A percentile compares a stretch with the other conserved stretches of the same genome.
These are phyloP conservation scores for Zophobas morio DNA, from an alignment of 1,140 invertebrate genomes.

Conservation along the genomic window DNA sequence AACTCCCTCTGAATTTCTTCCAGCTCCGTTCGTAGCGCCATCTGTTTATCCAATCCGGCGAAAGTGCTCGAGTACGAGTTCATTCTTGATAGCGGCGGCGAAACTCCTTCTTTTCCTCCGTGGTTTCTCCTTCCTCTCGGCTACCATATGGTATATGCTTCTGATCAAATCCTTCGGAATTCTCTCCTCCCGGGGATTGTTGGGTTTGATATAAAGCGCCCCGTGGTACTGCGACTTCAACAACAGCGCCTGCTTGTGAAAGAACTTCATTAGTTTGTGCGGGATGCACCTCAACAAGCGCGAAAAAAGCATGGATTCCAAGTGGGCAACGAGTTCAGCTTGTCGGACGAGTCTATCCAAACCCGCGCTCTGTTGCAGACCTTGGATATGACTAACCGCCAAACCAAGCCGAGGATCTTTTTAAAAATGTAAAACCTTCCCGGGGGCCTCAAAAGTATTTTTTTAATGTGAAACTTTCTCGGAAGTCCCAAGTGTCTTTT, in stretches of 20 bases:
- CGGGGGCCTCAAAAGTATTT: too few species aligned
- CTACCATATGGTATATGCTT: conserved; percentile 80
- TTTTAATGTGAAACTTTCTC: too few species aligned
- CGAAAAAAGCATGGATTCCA: conserved; percentile 87
- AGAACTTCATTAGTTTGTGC: conserved; percentile 73
- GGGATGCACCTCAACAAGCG: conserved; percentile 79
- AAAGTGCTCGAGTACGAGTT: conserved; percentile 58
- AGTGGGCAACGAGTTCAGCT: conserved; percentile 83
- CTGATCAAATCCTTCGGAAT: conserved; percentile 82
- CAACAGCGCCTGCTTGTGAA: conserved; percentile 79
- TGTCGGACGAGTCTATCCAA: conserved; percentile 84
- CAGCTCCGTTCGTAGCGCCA: conserved; percentile 53
- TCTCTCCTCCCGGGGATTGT: conserved; percentile 83
- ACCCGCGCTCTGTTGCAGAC: conserved; percentile 86
- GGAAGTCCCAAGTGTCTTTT: too few species aligned
- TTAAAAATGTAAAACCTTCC: too few species aligned
- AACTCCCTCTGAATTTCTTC: conserved; percentile 52
- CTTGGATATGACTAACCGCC: conserved; percentile 87
- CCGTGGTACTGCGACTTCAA: conserved; percentile 80
- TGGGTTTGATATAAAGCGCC: conserved; percentile 80
- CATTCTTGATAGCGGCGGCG: conserved; percentile 64
- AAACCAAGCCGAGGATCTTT: conserved; percentile 72
- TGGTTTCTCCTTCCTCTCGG: conserved; percentile 74
- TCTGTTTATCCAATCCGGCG: conserved; percentile 36
- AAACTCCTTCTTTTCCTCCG: conserved; percentile 53